Evolutionary conservation across 2,888 invertebrate genomes (phyloP).

Genomic region (Agrotis puta): DNA sequence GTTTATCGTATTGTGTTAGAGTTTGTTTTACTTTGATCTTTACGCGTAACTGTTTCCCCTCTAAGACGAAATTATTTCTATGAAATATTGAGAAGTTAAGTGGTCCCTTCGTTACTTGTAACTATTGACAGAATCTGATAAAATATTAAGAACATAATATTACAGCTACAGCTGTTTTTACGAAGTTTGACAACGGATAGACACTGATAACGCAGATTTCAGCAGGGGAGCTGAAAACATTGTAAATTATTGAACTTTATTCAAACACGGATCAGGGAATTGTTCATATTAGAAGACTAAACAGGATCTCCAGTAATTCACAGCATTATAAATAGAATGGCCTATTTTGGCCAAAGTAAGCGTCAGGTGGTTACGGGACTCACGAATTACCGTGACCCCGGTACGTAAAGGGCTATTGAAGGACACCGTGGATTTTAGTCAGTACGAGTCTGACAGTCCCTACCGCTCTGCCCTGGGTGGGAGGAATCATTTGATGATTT

Average conservation of each 20-base stretch:
- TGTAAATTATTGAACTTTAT: not conserved
- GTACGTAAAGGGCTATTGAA: no score
- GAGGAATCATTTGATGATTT: no score
- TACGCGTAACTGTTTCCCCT: not conserved
- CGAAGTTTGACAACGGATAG: not conserved
- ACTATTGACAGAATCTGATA: not conserved
- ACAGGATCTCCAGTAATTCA: constrained; percentile 18
- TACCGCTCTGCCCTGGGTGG: no score
- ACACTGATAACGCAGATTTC: no score
- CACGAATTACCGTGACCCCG: no score
- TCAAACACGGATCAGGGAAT: constrained; percentile 2
- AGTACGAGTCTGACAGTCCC: no score
- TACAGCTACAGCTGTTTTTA: not conserved
- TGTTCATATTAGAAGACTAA: not conserved
- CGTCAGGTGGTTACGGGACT: no score
- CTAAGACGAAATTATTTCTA: constrained; percentile 6
- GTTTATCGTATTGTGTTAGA: constrained; percentile 19
- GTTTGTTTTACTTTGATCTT: constrained; percentile 4
- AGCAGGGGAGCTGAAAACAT: not conserved
- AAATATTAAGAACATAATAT: not conserved
- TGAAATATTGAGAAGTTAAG: constrained; percentile 28
- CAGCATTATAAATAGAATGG: constrained; percentile 7
- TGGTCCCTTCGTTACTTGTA: not conserved
- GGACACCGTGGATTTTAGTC: no score
- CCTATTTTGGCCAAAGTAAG: constrained; percentile 4